Evolutionary conservation across 2,113 vertebrate genomes (phyloP).

Genomic region (Cyrtonyx montezumae): DNA sequence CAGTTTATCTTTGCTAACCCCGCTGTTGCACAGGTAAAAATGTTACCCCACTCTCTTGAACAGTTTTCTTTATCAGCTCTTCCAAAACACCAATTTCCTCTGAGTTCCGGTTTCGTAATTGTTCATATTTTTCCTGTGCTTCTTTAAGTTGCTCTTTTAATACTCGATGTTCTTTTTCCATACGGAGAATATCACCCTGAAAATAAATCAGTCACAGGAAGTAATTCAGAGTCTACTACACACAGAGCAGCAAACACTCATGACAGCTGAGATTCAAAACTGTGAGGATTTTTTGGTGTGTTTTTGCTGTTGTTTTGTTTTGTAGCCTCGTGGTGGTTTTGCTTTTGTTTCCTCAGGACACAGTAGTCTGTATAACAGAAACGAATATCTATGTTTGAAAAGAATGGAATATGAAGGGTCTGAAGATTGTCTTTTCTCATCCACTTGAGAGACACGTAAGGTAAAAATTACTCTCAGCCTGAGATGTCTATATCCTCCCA

Average conservation of each 20-base stretch:
- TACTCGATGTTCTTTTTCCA: constrained; percentile 76
- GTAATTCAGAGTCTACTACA: fast-evolving
- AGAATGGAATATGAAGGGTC: background rate
- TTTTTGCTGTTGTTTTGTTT: background rate
- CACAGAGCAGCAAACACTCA: background rate
- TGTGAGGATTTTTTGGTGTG: background rate
- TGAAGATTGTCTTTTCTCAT: background rate
- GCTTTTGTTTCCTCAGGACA: background rate
- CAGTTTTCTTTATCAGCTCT: constrained; percentile 70
- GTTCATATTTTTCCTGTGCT: constrained; percentile 64
- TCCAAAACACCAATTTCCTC: constrained; percentile 67
- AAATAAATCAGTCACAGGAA: background rate
- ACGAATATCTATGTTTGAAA: background rate
- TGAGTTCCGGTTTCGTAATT: constrained; percentile 32
- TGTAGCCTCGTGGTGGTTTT: background rate
- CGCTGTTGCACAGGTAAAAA: fast-evolving
- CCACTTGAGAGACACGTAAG: background rate
- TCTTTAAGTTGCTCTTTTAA: constrained; percentile 77
- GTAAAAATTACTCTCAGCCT: background rate
- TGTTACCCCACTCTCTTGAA: constrained; percentile 80
- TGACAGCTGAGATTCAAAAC: background rate
- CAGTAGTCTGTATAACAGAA: background rate
- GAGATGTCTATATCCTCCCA: background rate
- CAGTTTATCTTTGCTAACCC: background rate
- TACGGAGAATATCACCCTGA: constrained; percentile 85